phyloP scores from a whole-genome alignment of 2,113 vertebrate species.

The Albula glossodonta region DNA sequence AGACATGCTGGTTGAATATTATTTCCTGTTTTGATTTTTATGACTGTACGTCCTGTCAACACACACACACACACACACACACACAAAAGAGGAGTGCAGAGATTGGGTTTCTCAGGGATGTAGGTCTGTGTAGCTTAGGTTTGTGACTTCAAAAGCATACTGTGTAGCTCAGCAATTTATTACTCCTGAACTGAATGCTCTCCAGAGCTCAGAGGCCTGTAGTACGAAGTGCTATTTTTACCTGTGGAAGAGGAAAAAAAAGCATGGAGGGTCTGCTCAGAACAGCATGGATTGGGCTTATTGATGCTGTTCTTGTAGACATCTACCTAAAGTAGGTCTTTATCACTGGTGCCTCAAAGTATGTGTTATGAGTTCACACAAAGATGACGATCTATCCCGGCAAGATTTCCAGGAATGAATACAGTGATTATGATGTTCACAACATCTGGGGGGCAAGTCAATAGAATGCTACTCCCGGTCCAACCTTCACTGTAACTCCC shows the following conservation, averaged over 20 bases:
- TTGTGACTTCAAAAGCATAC: not conserved
- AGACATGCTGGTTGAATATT: not conserved
- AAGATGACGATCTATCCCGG: too few relatives aligned
- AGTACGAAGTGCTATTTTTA: not conserved
- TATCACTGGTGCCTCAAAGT: too few relatives aligned
- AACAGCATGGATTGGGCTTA: too few relatives aligned
- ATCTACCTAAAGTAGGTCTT: too few relatives aligned
- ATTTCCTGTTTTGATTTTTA: slow-evolving; percentile 15
- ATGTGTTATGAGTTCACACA: too few relatives aligned
- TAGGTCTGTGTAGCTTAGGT: not conserved
- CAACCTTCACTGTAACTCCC: too few relatives aligned
- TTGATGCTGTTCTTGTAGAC: too few relatives aligned
- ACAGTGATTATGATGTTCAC: too few relatives aligned
- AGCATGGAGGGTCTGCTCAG: too few relatives aligned
- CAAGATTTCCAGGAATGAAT: too few relatives aligned
- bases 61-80: not conserved
- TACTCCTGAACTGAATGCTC: not conserved
- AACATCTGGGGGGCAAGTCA: too few relatives aligned
- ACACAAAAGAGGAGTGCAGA: not conserved
- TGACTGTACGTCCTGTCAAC: not conserved
- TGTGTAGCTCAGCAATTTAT: not conserved
- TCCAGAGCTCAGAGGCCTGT: not conserved
- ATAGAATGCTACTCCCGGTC: too few relatives aligned
- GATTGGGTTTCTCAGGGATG: not conserved
- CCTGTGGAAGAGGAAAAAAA: not conserved